Base-by-base conservation (phyloP, 2,888 invertebrate genomes). In the Gastracanthus pulcherrimus region DNA sequence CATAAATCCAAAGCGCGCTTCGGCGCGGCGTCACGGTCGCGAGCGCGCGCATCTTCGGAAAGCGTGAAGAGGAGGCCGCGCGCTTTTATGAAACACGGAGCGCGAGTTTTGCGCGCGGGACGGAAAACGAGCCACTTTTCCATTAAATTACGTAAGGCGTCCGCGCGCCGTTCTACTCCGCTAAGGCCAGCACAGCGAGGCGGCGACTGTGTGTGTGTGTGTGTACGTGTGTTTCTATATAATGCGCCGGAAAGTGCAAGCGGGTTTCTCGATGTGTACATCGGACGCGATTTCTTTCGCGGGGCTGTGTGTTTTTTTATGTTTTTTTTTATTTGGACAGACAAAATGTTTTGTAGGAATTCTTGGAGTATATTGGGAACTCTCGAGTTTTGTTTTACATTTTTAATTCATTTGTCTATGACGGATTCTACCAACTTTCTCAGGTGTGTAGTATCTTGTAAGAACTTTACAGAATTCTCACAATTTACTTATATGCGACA, bases 1-100 rank as follows among this genome's bases (percentile, higher is more conserved):
- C 66, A 38, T 75, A 66, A 75, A 75, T 75, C 64, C 29, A 34
- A 48, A 13, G 77, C 75, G n/a, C 45, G 83, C 23, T 13, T 31
- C n/a, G 19, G 31, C 34, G 62, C 62, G 82, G 81, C 78, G 90
- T 90, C 86, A 89, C 89, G 89, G 89, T 90, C 86, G 89, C 89
- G 89, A 88, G 29, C 31, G 76, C 80, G 83, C 86, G 84, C 87
- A 82, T 89, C 89, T 89, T 88, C 89, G 88, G 90, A 90, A 90
- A 90, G 90, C 90, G 90, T 90, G 89, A 88, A 90, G 87, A 86
- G 23, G 34, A 82, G 84, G 83, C 82, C 72, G 31, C 36, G 71
- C 69, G 58, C 76, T 29, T 60, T 58, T 62, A 70, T 74, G 71
- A 23, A 64, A 69, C 36, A 16, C 26, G 48, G 34, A 3, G 45